A percentile compares a stretch with the other conserved stretches of the same genome.
phyloP scores from a whole-genome alignment of 2,888 invertebrate genomes.

The Hydroisotoma schaefferi region DNA sequence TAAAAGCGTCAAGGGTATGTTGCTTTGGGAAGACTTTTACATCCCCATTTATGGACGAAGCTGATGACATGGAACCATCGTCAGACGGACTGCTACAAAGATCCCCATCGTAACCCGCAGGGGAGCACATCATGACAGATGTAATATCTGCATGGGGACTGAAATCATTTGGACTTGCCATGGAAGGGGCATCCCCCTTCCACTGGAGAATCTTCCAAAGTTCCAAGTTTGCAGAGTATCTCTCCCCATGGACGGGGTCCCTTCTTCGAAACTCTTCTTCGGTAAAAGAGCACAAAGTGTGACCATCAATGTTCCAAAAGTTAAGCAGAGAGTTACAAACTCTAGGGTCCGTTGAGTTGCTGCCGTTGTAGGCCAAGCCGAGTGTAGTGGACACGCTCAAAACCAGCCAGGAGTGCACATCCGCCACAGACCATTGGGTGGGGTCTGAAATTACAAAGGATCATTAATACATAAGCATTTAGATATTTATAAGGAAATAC shows the following conservation, averaged over 20 bases:
- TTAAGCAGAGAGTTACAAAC: constrained; percentile 57
- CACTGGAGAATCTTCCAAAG: constrained; percentile 43
- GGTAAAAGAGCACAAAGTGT: constrained; percentile 68
- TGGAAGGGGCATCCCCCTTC: neutral
- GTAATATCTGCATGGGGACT: constrained; percentile 18
- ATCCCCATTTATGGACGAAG: constrained; percentile 10
- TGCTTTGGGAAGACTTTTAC: constrained; percentile 30
- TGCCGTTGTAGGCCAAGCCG: constrained; percentile 13
- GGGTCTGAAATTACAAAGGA: constrained; percentile 69
- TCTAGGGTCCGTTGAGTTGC: constrained; percentile 2
- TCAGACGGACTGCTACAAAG: constrained; percentile 9
- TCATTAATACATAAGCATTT: too few relatives aligned
- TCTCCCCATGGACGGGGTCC: constrained; percentile 57
- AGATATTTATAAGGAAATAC: too few relatives aligned
- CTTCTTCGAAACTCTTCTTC: constrained; percentile 82
- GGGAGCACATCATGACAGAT: constrained; percentile 14
- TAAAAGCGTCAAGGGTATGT: neutral
- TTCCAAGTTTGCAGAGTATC: constrained; percentile 44
- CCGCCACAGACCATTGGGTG: constrained; percentile 74
- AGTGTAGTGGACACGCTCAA: constrained; percentile 61
- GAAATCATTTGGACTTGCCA: constrained; percentile 1
- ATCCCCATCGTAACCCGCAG: neutral
- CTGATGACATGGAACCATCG: neutral
- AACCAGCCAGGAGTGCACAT: constrained; percentile 84
- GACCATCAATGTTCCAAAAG: constrained; percentile 71